Evolutionary conservation across 2,797 vertebrate species (phyloP), one percentile per base, ranked within the genome.

Genomic region (Rhadinocentrus ornatus): DNA sequence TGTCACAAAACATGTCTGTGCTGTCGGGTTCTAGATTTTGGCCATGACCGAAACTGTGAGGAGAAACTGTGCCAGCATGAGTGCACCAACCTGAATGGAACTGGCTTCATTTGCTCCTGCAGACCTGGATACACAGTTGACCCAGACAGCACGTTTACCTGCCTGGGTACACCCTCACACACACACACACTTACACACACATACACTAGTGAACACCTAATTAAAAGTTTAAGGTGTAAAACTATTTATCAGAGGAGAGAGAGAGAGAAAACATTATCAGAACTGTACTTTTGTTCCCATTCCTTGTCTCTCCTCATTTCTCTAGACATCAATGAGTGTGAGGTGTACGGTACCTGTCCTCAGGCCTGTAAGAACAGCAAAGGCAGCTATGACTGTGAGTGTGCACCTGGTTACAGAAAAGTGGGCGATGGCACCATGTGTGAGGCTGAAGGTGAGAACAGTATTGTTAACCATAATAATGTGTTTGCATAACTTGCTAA

Each of bases 91-190:
- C 85, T 98, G 88, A 92, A 57, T 3, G 95, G 92, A 82, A 95
- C 95, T 16, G 96, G 96, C 69, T 98, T 97, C 91, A 96, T 98
- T 77, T 98, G 97, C 80, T 96, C 95, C 69, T 98, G 97, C 70
- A 90, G 88, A 64, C 86, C 93, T 0, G 97, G 96, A 50, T 98
- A 96, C 84, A 77, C 0, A 11, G 91, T 93, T 91, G 92, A 91
- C 89, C 95, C 81, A 80, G 91, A 91, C 88, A 93, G 93, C 88
- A 93, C 94, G 77, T 96, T 94, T 87, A 95, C 80, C 60, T 98
- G 97, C 92, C 91, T 92, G 11, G 97, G 97, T 97, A 96, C 13
- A 54, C 18, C 60, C 48, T 53, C 29, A 73, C 31, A 58, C 27
- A 48, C 29, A 68, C 27, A 57, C 26, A 71, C 69, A 58, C 62